Evolutionary conservation across 2,113 vertebrate species (phyloP), one percentile per base, ranked within the genome.

Genomic region (Psilopsiagon aurifrons): DNA sequence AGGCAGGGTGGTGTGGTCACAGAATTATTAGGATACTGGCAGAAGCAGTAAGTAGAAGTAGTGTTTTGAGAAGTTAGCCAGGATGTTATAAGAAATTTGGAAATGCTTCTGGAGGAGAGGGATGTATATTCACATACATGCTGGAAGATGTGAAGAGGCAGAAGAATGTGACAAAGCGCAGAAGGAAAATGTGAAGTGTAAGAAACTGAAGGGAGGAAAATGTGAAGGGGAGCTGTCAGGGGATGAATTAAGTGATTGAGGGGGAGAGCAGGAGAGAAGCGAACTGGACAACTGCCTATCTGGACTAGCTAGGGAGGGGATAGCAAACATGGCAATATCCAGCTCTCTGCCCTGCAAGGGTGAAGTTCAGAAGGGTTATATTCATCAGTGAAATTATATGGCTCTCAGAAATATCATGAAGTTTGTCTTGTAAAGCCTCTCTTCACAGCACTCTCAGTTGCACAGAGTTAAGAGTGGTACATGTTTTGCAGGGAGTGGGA

Each of bases 121-220:
- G 25, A 31, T 64, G 29, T 75, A 57, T 39, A 13, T 23, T 57
- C 37, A 10, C 0, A 0, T 16, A 13, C 1, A 1, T 41, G 59
- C 68, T 77, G 59, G 44, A 46, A 37, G n/a, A 59, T 28, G 25
- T 4, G 73, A 81, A 49, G 19, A 54, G 66, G 66, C 77, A 57
- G 80, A 29, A 74, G 51, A 57, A 44, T 5, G 4, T 25, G 54
- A 66, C 28, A 39, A 86, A 59, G 64, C 31, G 44, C 31, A 47
- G 39, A 87, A 73, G 62, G 66, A 76, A 74, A 73, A 66, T 9
- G 27, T 54, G 67, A 88, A 76, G 8, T 11, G 10, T 27, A 57
- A 41, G 66, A 49, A 64, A 69, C 29, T 33, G 46, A 62, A 63
- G 60, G 51, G 63, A 62, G 64, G 60, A 59, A 83, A 71, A 51